Percentiles rank a stretch among this genome's conserved stretches.
Conservation (phyloP, 1,140 invertebrate species). For the Halesus radiatus region DNA sequence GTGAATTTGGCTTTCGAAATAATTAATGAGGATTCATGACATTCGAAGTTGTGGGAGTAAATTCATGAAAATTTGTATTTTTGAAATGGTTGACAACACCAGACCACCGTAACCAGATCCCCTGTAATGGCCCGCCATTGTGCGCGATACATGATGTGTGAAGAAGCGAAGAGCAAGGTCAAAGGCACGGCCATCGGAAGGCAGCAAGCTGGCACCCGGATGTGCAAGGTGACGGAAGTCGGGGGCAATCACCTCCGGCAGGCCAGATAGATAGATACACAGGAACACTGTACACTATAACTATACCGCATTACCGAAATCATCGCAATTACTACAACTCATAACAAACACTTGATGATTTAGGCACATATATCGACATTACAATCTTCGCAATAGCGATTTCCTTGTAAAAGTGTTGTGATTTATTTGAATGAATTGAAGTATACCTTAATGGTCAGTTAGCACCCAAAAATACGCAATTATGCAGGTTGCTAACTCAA, state of each 20-base stretch:
- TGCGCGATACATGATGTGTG: constrained; percentile 32
- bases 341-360: background rate
- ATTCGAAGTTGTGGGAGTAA: no score
- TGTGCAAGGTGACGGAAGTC: constrained; percentile 27
- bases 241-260: background rate
- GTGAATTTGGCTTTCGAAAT: no score
- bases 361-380: no score
- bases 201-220: background rate
- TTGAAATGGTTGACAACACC: background rate
- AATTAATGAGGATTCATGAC: no score
- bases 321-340: background rate
- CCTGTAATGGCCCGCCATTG: constrained; percentile 11
- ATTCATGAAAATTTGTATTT: no score
- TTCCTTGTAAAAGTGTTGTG: no score
- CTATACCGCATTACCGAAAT: background rate
- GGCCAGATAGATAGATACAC: background rate
- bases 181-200: constrained; percentile 7
- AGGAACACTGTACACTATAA: background rate
- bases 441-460: no score
- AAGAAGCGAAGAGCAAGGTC: constrained; percentile 27
- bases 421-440: no score
- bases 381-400: no score
- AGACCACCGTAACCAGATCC: background rate
- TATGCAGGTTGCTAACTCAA: no score
- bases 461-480: no score